phyloP scores from a whole-genome alignment of 2,797 vertebrate species.

The Cyprinodon diabolis region DNA sequence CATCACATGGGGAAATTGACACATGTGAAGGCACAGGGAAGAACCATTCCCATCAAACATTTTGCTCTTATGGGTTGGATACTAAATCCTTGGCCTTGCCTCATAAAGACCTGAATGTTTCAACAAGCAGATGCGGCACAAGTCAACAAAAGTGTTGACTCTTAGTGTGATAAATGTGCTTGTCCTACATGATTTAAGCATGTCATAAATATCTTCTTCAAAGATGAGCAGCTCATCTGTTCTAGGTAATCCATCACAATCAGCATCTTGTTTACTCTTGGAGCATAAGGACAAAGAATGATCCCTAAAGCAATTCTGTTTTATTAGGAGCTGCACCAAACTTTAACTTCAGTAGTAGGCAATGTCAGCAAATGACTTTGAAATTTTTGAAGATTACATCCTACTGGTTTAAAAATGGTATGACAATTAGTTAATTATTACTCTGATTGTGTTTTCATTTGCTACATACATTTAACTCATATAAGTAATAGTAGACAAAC shows the following conservation, averaged over 20 bases:
- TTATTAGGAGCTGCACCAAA: neutral
- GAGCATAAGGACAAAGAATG: neutral
- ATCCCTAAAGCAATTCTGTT: neutral
- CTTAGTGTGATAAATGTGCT: constrained; percentile 35
- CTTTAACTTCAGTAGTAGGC: no score
- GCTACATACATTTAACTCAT: no score
- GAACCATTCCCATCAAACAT: constrained; percentile 38
- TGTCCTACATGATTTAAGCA: constrained; percentile 26
- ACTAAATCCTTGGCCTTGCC: neutral
- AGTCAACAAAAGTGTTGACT: constrained; percentile 2
- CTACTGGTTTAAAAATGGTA: no score
- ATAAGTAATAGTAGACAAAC: neutral
- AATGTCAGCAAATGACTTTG: no score
- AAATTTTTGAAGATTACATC: no score
- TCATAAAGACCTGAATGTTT: neutral
- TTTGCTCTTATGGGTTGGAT: neutral
- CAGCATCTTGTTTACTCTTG: constrained; percentile 5
- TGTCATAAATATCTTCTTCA: constrained; percentile 28
- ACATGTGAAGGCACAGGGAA: constrained; percentile 38
- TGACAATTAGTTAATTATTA: no score
- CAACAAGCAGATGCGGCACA: neutral
- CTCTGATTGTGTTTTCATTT: no score
- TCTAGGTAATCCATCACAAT: constrained; percentile 34
- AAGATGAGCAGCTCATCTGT: constrained; percentile 14
- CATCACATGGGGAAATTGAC: constrained; percentile 25